A percentile compares a stretch with the other conserved stretches of the same genome.
Conservation (phyloP, 2,797 vertebrate species). For the Enteromius anoplus region DNA sequence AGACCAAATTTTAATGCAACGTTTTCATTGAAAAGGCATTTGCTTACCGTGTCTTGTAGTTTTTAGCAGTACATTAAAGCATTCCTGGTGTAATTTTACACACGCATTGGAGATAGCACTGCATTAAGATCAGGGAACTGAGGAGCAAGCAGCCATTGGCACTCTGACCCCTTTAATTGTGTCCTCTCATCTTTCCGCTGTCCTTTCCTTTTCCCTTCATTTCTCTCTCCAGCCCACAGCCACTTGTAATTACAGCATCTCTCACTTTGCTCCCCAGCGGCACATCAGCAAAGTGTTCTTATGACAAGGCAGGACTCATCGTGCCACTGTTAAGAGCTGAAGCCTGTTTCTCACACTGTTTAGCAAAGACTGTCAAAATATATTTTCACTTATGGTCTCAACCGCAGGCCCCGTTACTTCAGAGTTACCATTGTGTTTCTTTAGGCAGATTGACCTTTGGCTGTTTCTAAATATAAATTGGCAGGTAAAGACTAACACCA, state of each 20-base stretch:
- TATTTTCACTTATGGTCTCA: slow-evolving; percentile 31
- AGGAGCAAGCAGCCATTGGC: slow-evolving; percentile 25
- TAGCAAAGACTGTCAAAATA: slow-evolving; percentile 57
- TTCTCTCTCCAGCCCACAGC: slow-evolving; percentile 31
- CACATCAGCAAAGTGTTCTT: slow-evolving; percentile 44
- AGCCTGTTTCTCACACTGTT: slow-evolving; percentile 38
- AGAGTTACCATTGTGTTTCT: neutral
- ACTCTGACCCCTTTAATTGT: slow-evolving; percentile 55
- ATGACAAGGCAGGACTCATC: slow-evolving; percentile 17
- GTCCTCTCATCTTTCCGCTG: slow-evolving; percentile 57
- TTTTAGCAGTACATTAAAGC: slow-evolving; percentile 35
- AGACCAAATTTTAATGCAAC: slow-evolving; percentile 37
- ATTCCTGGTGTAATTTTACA: slow-evolving; percentile 46
- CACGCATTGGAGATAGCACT: slow-evolving; percentile 14
- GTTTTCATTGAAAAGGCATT: slow-evolving; percentile 28
- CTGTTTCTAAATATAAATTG: slow-evolving; percentile 41
- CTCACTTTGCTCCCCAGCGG: slow-evolving; percentile 44
- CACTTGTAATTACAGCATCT: slow-evolving; percentile 57
- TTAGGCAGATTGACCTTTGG: neutral
- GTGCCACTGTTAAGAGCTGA: slow-evolving; percentile 40
- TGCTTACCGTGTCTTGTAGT: slow-evolving; percentile 4
- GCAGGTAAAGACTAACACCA: neutral
- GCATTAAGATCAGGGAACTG: slow-evolving; percentile 30
- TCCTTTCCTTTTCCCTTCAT: slow-evolving; percentile 25
- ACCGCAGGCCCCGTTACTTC: neutral